Conservation (phyloP, 2,113 vertebrate species). For the Triplophysa siluroides region DNA sequence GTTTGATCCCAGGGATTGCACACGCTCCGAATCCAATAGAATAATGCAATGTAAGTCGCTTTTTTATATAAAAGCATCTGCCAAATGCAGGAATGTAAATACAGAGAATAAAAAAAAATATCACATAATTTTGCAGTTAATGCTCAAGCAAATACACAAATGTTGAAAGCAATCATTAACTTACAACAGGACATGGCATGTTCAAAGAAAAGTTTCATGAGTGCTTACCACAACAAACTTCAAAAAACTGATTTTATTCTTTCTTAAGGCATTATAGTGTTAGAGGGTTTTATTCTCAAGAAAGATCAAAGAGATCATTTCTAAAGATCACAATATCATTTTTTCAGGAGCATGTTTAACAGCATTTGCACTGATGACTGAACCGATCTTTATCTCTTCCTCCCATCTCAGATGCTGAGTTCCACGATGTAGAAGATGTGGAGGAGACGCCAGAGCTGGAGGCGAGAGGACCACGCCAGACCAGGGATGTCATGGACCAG, state of each 20-base stretch:
- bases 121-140: not conserved
- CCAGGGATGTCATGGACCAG: conserved; percentile 71
- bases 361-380: not conserved
- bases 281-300: not conserved
- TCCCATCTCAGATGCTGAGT: conserved; percentile 59
- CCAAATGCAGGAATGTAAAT: not conserved
- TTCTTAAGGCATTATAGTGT: conserved; percentile 1
- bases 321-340: not conserved
- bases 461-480: conserved; percentile 67
- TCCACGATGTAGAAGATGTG: conserved; percentile 57
- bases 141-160: not conserved
- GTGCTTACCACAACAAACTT: conserved; percentile 7
- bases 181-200: not conserved
- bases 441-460: conserved; percentile 63
- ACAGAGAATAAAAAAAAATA: not conserved
- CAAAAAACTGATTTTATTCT: not conserved
- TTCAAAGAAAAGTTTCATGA: conserved; percentile 1
- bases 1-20: too few species aligned
- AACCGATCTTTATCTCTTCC: too few species aligned
- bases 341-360: not conserved
- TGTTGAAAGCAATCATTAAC: not conserved
- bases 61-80: too few species aligned
- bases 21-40: too few species aligned
- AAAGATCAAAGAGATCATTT: not conserved
- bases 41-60: too few species aligned